Evolutionary conservation across 2,888 invertebrate species (phyloP), one percentile per base, ranked within the genome.

Genomic region (Agriotes lineatus): DNA sequence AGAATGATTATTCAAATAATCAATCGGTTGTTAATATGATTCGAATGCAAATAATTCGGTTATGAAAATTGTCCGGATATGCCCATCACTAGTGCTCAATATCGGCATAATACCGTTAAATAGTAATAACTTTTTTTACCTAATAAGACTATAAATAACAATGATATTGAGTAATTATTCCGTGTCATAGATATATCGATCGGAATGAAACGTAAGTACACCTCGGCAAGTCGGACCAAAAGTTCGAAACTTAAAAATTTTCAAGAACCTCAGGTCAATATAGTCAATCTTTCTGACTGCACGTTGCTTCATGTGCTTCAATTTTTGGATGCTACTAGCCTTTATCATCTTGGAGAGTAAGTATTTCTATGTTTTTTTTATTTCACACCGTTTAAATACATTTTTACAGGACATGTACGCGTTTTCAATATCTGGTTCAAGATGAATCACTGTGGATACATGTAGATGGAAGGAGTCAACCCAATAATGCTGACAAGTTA

Each of bases 311-410:
- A 76, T 59, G 76, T 83, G 20, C 76, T 82, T 10, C 76, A 76
- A 7, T 80, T 79, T 73, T 72, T 82, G 50, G 80, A 82, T 72
- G 73, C 80, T 2, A 80, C 79, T 19, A 77, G 79, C 60, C 70
- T 82, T 25, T 82, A 77, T 67, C 73, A 78, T 52, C 72, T 83
- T 22, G 78, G 80, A 74, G 70, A 73, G 82, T 82, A 80, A 70
- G 73, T 67, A n/a, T n/a, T n/a, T n/a, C 10, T 54, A n/a, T n/a
- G 39, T 50, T 1, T 25, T 16, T 20, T 7, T 7, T 33, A 18
- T 18, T 18, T 42, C 20, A 16, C 10, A 19, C 12, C 44, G 25
- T 12, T 18, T 56, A 52, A 9, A n/a, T n/a, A n/a, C n/a, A n/a
- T n/a, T n/a, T n/a, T n/a, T n/a, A n/a, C n/a, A 81, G 80, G 60